A percentile compares a stretch with the other conserved stretches of the same genome.
phyloP scores from a whole-genome alignment of 2,888 invertebrate genomes.

The Tetanocera ferruginea region DNA sequence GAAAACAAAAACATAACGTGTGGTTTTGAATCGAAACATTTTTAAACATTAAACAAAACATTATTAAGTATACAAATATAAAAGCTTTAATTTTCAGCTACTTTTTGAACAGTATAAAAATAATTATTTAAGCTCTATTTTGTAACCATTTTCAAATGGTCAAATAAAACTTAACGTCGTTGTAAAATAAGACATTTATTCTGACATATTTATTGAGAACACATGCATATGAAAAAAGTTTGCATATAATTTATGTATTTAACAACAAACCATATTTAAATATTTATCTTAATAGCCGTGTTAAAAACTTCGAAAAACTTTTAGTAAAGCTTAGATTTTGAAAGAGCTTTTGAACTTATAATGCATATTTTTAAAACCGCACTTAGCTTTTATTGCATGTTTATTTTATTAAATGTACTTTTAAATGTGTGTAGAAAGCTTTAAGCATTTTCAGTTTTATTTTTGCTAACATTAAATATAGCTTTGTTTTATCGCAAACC shows the following conservation, averaged over 20 bases:
- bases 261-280: neutral
- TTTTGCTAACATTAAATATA: neutral
- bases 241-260: neutral
- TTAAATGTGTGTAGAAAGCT: neutral
- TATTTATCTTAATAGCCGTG: neutral
- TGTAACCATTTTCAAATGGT: neutral
- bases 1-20: neutral
- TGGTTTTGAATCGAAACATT: conserved; percentile 11
- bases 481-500: neutral
- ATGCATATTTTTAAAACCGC: neutral
- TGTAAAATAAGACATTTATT: neutral
- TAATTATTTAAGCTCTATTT: neutral
- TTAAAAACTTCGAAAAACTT: neutral
- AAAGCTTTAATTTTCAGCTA: neutral
- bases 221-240: conserved; percentile 1
- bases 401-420: neutral
- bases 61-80: neutral
- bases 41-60: neutral
- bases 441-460: neutral
- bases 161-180: neutral
- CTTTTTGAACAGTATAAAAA: neutral
- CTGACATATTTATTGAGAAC: neutral
- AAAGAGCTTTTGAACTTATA: neutral
- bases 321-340: neutral
- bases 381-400: conserved; percentile 4